Conservation (phyloP, 2,888 invertebrate species). For the Aspidiotus destructor region DNA sequence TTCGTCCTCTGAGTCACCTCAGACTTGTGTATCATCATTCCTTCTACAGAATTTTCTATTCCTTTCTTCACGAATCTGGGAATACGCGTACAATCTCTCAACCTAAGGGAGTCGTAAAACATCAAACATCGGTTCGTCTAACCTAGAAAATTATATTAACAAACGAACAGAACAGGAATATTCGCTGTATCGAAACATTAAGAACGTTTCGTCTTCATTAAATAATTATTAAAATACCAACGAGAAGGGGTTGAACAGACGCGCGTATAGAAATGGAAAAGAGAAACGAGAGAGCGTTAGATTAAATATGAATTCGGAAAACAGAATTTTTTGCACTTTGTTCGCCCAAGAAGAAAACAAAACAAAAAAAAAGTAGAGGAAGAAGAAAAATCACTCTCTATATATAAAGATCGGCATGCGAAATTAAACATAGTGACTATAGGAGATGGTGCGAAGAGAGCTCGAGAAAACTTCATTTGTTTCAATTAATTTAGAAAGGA, state of each 20-base stretch:
- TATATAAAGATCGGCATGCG: not conserved
- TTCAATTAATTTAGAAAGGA: slow-evolving; percentile 32
- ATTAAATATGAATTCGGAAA: not conserved
- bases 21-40: too few relatives aligned
- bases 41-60: too few relatives aligned
- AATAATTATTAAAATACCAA: slow-evolving; percentile 6
- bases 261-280: not conserved
- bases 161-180: not conserved
- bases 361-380: not conserved
- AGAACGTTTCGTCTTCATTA: slow-evolving; percentile 16
- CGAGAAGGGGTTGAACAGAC: not conserved
- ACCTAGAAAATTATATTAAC: too few relatives aligned
- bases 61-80: too few relatives aligned
- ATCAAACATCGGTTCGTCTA: too few relatives aligned
- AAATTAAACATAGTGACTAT: not conserved
- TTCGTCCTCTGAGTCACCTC: too few relatives aligned
- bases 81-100: too few relatives aligned
- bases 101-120: too few relatives aligned
- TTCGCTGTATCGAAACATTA: slow-evolving; percentile 8
- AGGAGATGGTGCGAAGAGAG: not conserved
- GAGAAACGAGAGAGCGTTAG: not conserved
- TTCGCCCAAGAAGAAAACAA: not conserved
- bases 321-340: slow-evolving; percentile 1
- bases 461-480: slow-evolving; percentile 33
- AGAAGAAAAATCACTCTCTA: not conserved